Evolutionary conservation across 2,888 invertebrate species (phyloP).

Genomic region (Andrena hattorfiana): DNA sequence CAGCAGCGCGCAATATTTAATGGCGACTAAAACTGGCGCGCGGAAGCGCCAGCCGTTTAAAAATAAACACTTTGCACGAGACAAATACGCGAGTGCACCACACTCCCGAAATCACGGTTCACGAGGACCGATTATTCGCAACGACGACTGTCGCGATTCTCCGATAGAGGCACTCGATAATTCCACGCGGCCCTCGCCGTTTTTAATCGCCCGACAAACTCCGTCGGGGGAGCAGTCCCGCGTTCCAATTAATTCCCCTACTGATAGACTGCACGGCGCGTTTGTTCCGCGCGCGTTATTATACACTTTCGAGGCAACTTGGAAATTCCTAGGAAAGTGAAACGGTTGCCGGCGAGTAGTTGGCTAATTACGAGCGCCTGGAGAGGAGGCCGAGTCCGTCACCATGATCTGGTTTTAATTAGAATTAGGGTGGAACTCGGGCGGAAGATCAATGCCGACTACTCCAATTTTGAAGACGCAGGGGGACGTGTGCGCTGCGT

Average conservation of each 20-base stretch:
- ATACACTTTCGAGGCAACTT: neutral
- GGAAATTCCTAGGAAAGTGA: no score
- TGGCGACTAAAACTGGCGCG: no score
- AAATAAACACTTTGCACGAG: no score
- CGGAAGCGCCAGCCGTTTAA: no score
- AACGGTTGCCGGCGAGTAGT: conserved; percentile 6
- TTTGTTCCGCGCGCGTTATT: no score
- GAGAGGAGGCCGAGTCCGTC: neutral
- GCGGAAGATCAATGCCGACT: conserved; percentile 29
- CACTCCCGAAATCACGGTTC: no score
- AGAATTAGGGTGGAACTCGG: conserved; percentile 15
- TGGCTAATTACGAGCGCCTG: neutral
- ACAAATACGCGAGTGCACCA: no score
- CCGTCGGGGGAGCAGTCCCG: neutral
- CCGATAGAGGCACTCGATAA: conserved; percentile 27
- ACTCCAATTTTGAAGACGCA: conserved; percentile 5
- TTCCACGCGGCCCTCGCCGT: conserved; percentile 14
- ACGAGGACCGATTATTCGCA: conserved; percentile 17
- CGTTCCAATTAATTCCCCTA: conserved; percentile 15
- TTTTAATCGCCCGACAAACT: conserved; percentile 34
- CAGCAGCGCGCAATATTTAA: no score
- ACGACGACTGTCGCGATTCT: conserved; percentile 31
- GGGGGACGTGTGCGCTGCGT: conserved; percentile 7
- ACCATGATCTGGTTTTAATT: conserved; percentile 22
- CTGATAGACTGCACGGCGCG: conserved; percentile 10